These are phyloP conservation scores for Chaetops frenatus DNA, from an alignment of 2,113 vertebrate genomes.

Conservation along the genomic window DNA sequence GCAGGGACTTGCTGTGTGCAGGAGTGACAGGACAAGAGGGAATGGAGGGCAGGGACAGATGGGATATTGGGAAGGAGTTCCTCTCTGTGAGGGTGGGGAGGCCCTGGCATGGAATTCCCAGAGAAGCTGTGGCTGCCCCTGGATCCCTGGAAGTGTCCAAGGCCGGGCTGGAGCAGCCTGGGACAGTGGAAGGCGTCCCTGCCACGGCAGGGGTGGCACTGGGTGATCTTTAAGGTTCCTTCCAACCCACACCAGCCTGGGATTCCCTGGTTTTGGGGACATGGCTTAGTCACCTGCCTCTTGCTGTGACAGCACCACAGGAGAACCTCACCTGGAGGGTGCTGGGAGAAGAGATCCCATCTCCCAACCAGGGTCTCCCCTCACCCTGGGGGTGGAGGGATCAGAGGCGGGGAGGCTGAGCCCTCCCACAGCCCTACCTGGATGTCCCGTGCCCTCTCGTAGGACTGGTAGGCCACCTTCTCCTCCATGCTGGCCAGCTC, in stretches of 20 bases:
- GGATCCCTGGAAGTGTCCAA: neutral
- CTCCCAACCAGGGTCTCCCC: neutral
- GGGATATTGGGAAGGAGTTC: neutral
- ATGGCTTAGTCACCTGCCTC: neutral
- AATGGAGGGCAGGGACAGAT: neutral
- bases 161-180: neutral
- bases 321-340: neutral
- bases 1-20: accelerated
- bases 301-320: neutral
- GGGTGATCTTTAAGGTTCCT: neutral
- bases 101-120: neutral
- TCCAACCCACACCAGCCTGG: neutral
- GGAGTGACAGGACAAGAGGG: neutral
- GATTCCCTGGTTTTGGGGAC: neutral
- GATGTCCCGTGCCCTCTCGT: constrained; percentile 95
- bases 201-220: neutral
- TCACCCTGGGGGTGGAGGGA: accelerated
- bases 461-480: constrained; percentile 98
- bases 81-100: neutral
- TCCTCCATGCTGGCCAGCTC: constrained; percentile 99
- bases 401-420: neutral
- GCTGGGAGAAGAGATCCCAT: neutral
- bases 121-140: neutral
- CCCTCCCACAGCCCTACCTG: constrained; percentile 74
- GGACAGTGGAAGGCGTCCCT: neutral